Evolutionary conservation across 1,140 invertebrate genomes (phyloP), one percentile per base, ranked within the genome.

Genomic region (Drosophila setifemur): DNA sequence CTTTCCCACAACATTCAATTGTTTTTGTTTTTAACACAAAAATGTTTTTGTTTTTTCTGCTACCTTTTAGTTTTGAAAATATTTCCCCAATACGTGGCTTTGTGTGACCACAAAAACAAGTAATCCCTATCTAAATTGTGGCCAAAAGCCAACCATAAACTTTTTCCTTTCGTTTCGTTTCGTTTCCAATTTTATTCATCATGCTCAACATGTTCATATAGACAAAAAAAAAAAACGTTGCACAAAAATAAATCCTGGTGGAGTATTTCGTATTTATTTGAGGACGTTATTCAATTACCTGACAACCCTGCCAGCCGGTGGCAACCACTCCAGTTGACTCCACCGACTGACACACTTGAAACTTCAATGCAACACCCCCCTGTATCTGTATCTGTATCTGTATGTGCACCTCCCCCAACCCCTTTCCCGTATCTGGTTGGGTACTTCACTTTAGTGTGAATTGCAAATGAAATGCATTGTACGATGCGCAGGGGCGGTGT

Each of bases 381-480:
- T 28, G 7, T 6, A 11, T 5, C 9, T 29, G 9, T n/a, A 1
- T 3, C 3, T 29, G 45, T 50, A 52, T 70, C 60, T 66, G 68
- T n/a, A 23, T 23, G 2, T 2, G 21, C 21, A 23, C 2, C 21
- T 3, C 21, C 21, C 21, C n/a, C 3, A 4, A 28, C 43, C 11
- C 9, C 5, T 19, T 2, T 25, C 12, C 0, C 35, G 53, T 69
- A 72, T 78, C 75, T 78, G 75, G 14, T 45, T 25, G 50, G 35
- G 26, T 49, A 78, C 75, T 79, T 74, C 52, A 79, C 75, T 74
- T 50, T 61, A 37, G 43, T 48, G 52, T 47, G 67, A 52, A 72
- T 64, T 55, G 54, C 21, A 63, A 75, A 61, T 67, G 50, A 67
- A 73, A 66, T 44, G 49, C 42, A 67, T 52, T 52, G 47, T 63